Evolutionary conservation across 2,113 vertebrate species (phyloP).

Genomic region (Cheilinus undulatus): DNA sequence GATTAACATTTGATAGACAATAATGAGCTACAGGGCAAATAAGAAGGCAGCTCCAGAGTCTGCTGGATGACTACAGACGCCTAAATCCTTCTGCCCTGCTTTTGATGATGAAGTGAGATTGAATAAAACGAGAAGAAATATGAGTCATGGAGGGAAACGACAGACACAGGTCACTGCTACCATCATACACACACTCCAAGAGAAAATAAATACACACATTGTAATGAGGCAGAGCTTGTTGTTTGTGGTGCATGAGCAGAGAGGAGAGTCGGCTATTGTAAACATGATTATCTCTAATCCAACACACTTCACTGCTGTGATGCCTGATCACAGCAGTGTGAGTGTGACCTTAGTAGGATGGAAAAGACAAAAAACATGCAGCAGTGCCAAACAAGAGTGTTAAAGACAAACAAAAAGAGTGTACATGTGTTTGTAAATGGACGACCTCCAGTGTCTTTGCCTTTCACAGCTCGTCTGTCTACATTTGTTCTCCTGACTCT

Average conservation of each 20-base stretch:
- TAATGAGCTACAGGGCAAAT: neutral
- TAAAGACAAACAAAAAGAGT: neutral
- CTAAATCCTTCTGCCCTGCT: neutral
- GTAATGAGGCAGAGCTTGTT: conserved; percentile 36
- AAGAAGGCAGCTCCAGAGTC: conserved; percentile 10
- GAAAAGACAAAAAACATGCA: conserved; percentile 26
- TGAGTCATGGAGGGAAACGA: conserved; percentile 29
- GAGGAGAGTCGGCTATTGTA: conserved; percentile 36
- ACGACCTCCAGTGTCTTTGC: neutral
- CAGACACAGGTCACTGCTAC: conserved; percentile 33
- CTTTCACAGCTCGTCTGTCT: neutral
- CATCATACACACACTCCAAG: neutral
- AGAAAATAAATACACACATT: conserved; percentile 17
- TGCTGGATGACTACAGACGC: neutral
- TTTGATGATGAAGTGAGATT: conserved; percentile 8
- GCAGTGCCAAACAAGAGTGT: neutral
- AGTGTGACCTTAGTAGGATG: conserved; percentile 21
- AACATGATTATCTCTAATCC: conserved; percentile 67
- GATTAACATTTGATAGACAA: conserved; percentile 21
- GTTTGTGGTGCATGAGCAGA: conserved; percentile 36
- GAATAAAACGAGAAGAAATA: conserved; percentile 29
- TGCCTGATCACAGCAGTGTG: conserved; percentile 11
- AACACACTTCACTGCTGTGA: conserved; percentile 25
- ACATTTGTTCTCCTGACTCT: neutral
- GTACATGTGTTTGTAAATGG: neutral